These are phyloP conservation scores for Meiosimyza platycephala DNA, from an alignment of 2,888 invertebrate genomes.

Conservation along the genomic window DNA sequence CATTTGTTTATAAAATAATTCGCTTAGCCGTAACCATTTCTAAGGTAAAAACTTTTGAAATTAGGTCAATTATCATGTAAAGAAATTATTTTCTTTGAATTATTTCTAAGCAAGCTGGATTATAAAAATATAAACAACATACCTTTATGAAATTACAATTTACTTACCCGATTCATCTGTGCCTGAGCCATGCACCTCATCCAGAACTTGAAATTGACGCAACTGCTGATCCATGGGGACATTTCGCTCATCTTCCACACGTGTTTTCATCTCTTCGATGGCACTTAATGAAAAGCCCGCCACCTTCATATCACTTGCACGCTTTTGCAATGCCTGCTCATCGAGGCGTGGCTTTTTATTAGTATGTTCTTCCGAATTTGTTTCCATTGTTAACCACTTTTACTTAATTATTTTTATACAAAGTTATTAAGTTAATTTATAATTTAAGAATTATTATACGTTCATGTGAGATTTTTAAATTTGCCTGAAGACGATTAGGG, in stretches of 20 bases:
- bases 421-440: not conserved
- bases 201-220: conserved; percentile 74
- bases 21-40: too few relatives aligned
- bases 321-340: conserved; percentile 48
- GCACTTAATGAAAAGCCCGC: conserved; percentile 64
- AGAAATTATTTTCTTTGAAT: too few relatives aligned
- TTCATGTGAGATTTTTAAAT: conserved; percentile 30
- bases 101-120: too few relatives aligned
- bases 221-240: conserved; percentile 65
- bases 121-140: too few relatives aligned
- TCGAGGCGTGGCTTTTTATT: conserved; percentile 46
- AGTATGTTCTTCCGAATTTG: conserved; percentile 18
- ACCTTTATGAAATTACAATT: not conserved
- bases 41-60: too few relatives aligned
- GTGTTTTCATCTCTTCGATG: conserved; percentile 60
- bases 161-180: conserved; percentile 57
- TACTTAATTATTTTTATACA: not conserved
- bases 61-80: too few relatives aligned
- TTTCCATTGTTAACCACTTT: conserved; percentile 24
- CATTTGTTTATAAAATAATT: too few relatives aligned
- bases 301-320: conserved; percentile 56
- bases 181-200: conserved; percentile 72
- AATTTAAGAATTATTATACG: conserved; percentile 26
- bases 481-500: conserved; percentile 50
- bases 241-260: conserved; percentile 56